Conservation (phyloP, 2,113 vertebrate species). For the Catharus minimus region DNA sequence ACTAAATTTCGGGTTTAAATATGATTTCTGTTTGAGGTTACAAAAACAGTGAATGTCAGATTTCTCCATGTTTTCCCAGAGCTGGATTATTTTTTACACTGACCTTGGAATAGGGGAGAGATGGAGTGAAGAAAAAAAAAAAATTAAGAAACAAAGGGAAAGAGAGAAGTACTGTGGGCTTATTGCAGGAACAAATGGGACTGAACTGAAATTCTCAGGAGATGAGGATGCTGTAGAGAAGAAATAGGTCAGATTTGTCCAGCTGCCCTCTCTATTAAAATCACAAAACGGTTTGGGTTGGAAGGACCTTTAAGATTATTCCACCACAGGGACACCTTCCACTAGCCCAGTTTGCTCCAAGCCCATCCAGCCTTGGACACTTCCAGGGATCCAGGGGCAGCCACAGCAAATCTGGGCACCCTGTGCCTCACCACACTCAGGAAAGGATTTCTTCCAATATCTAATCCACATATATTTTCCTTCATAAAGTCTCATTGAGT, state of each 20-base stretch:
- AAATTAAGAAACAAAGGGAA: neutral
- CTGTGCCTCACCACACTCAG: rapidly evolving
- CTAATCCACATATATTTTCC: neutral
- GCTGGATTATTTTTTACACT: neutral
- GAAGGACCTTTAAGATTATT: neutral
- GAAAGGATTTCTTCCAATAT: neutral
- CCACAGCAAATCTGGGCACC: neutral
- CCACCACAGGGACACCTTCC: neutral
- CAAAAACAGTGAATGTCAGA: neutral
- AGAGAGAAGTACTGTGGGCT: neutral
- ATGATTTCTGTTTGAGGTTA: neutral
- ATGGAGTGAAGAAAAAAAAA: neutral
- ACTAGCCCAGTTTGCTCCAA: rapidly evolving
- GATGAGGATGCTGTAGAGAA: neutral
- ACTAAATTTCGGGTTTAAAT: neutral
- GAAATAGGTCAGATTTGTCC: neutral
- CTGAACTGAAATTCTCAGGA: neutral
- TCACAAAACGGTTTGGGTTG: neutral
- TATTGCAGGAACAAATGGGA: neutral
- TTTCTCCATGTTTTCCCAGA: neutral
- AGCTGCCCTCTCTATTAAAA: neutral
- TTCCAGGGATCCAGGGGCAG: neutral
- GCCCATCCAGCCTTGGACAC: rapidly evolving
- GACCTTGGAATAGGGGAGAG: neutral
- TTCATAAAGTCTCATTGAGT: neutral